These are phyloP conservation scores for Mimas tiliae DNA, from an alignment of 2,888 invertebrate genomes.

Conservation along the genomic window DNA sequence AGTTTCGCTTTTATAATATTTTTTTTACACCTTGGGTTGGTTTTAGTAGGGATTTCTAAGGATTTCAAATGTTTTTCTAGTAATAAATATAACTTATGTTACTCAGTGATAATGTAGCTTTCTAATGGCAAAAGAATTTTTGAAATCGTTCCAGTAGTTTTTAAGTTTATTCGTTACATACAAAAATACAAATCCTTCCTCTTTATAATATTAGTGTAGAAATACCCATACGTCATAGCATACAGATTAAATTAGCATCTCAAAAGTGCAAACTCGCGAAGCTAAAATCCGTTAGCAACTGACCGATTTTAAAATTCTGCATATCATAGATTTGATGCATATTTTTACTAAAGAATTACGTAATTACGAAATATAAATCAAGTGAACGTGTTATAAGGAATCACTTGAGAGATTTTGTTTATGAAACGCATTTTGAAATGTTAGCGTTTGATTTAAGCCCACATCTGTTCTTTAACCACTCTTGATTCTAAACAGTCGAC, in stretches of 20 bases:
- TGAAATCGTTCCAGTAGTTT: too few relatives aligned
- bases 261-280: neutral
- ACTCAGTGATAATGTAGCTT: too few relatives aligned
- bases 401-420: conserved; percentile 19
- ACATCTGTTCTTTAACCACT: conserved; percentile 40
- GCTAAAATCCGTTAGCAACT: conserved; percentile 2
- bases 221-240: neutral
- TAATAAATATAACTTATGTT: too few relatives aligned
- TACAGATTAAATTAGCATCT: neutral
- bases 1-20: too few relatives aligned
- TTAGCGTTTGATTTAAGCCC: neutral
- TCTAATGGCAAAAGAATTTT: too few relatives aligned
- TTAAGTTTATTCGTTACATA: too few relatives aligned
- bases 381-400: conserved; percentile 1
- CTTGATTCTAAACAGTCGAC: conserved; percentile 76
- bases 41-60: too few relatives aligned
- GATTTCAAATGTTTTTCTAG: too few relatives aligned
- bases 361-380: conserved; percentile 16
- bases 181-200: too few relatives aligned
- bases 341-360: conserved; percentile 1
- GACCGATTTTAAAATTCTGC: neutral
- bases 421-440: conserved; percentile 20
- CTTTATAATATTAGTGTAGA: too few relatives aligned
- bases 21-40: too few relatives aligned
- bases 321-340: conserved; percentile 4